These are phyloP conservation scores for Crotalus tigris DNA, from an alignment of 2,113 vertebrate genomes.

Conservation along the genomic window DNA sequence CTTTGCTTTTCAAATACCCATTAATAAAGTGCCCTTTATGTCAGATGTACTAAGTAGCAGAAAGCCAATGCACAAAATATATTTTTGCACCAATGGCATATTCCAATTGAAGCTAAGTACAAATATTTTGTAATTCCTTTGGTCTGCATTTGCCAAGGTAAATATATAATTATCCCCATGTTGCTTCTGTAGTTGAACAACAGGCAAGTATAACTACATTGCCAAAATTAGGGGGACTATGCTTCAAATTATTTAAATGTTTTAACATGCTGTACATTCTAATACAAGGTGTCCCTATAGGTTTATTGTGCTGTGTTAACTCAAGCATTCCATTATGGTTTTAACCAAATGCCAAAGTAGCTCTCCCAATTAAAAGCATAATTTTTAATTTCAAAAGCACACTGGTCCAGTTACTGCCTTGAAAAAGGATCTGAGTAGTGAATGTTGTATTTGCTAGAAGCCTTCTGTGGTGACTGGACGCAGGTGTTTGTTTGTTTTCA, in stretches of 20 bases:
- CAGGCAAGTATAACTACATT: conserved; percentile 13
- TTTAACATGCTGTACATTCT: background rate
- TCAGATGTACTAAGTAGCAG: background rate
- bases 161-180: background rate
- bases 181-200: conserved; percentile 11
- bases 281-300: background rate
- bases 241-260: conserved; percentile 5
- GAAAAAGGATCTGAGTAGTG: conserved; percentile 8
- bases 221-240: background rate
- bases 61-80: background rate
- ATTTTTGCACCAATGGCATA: background rate
- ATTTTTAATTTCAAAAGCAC: conserved; percentile 1
- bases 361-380: background rate
- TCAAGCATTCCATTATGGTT: background rate
- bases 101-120: background rate
- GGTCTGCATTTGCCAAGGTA: background rate
- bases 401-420: background rate
- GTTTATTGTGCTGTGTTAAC: conserved; percentile 10
- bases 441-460: background rate
- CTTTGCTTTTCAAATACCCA: background rate
- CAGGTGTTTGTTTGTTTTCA: background rate
- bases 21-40: background rate
- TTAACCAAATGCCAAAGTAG: conserved; percentile 10
- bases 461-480: background rate
- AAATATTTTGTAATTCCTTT: conserved; percentile 21